Evolutionary conservation across 1,140 invertebrate genomes (phyloP).

Genomic region (Bombus superbus): DNA sequence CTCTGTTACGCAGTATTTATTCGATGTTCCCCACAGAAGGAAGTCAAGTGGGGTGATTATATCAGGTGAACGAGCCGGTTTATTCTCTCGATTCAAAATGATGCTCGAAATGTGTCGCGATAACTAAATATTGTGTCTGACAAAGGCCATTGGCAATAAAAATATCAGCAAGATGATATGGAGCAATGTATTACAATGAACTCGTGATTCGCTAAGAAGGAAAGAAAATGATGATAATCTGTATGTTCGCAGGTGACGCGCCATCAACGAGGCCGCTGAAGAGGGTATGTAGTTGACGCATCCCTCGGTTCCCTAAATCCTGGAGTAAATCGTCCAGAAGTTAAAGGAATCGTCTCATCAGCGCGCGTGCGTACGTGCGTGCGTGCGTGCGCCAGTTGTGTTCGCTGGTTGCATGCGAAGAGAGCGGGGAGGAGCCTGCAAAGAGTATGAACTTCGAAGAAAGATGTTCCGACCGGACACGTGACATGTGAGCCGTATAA

Average conservation of each 20-base stretch:
- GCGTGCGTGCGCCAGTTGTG: conserved; percentile 20
- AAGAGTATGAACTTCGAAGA: conserved; percentile 21
- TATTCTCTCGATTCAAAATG: too few species aligned
- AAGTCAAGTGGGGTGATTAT: too few species aligned
- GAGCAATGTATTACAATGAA: too few species aligned
- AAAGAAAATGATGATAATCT: too few species aligned
- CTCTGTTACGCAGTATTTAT: too few species aligned
- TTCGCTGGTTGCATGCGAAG: conserved; percentile 8
- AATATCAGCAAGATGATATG: too few species aligned
- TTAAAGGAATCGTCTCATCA: conserved; percentile 28
- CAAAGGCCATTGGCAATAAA: too few species aligned
- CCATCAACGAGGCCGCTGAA: conserved; percentile 73
- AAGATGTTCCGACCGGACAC: conserved; percentile 21
- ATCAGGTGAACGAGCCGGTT: too few species aligned
- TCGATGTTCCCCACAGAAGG: too few species aligned
- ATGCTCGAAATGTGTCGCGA: too few species aligned
- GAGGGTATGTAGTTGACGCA: conserved; percentile 82
- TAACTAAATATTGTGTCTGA: too few species aligned
- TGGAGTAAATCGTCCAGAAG: conserved; percentile 35
- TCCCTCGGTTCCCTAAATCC: conserved; percentile 64
- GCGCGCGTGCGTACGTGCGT: conserved; percentile 26
- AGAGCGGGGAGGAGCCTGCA: neutral
- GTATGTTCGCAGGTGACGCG: conserved; percentile 74
- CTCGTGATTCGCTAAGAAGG: too few species aligned
- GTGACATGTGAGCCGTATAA: conserved; percentile 12